Evolutionary conservation across 2,113 vertebrate species (phyloP), one percentile per base, ranked within the genome.

Genomic region (Lampris megalopsis): DNA sequence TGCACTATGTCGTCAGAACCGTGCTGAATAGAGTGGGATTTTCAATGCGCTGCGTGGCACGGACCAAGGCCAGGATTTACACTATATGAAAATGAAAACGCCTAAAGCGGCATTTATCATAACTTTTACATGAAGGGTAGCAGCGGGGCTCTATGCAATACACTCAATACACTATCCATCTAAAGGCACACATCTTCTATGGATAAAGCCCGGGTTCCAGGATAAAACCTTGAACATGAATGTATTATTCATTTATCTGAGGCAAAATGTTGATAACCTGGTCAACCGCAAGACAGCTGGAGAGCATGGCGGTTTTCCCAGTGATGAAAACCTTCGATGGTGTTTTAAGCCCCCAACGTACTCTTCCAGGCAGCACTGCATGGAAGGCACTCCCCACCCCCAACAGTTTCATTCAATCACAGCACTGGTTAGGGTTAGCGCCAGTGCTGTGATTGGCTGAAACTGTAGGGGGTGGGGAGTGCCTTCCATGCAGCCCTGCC

Each of bases 191-290:
- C 58, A 71, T 81, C 64, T 68, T 45, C 67, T 48, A 42, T 45
- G 85, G 78, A 70, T 84, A 64, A 61, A 88, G 77, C 50, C 58
- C 72, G 86, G 82, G 80, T 87, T 75, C 75, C 58, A 77, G 69
- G 71, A 54, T 36, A 73, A 73, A 71, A 69, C 77, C 82, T 36
- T 75, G 80, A 88, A 87, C 79, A 68, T 63, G 49, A 65, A 86
- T 91, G 74, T 78, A 89, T 92, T 90, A 89, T 91, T 91, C 73
- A 91, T 89, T 71, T 82, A 87, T 82, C 86, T 75, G 65, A 81
- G 79, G 87, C 91, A 86, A 82, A 24, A 85, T 78, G 88, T 77
- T 88, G 71, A 82, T 80, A 88, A 91, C 88, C 84, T 86, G 83
- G 80, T 49, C 81, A 74, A 86, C 83, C 74, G 67, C 81, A 62